Evolutionary conservation across 2,113 vertebrate genomes (phyloP), one percentile per base, ranked within the genome.

Genomic region (Petrocephalus zakoni): DNA sequence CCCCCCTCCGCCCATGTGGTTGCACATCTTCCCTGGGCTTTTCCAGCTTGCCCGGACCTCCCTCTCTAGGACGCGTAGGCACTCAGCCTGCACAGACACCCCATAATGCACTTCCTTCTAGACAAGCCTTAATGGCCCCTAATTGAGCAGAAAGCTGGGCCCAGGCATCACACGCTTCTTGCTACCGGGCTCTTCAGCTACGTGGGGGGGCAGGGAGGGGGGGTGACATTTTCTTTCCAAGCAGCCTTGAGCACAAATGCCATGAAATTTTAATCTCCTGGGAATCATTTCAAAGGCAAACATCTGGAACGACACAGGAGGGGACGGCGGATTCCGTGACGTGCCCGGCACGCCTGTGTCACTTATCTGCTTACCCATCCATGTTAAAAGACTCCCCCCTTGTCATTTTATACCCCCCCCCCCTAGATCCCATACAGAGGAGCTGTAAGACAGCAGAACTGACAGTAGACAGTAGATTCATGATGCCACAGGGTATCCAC

Each of bases 71-170:
- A 85, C 17, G 22, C 15, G 1, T 15, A 13, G 52, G 42, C 53
- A 82, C 75, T 84, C n/a, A 88, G 37, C 42, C 25, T 55, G 5
- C 42, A 37, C 68, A 78, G 29, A 61, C 34, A 87, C 84, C 56
- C 88, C 85, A 51, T 89, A 91, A 91, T 68, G 47, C 89, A 89
- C 87, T 64, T 91, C 68, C 86, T 88, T 87, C 83, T 89, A 82
- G 87, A 42, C 29, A 53, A 78, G 53, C 61, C 84, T 83, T 88
- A 91, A 91, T 91, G 85, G 88, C 25, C 89, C 85, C 89, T 91
- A 91, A 92, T 91, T 90, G 87, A 89, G 86, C 78, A 90, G 55
- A 89, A 58, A 89, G 87, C 82, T 83, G 64, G 58, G 52, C 85
- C 75, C 82, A 82, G 86, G 61, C 87, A 88, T 49, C 49, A 82